Evolutionary conservation across 2,113 vertebrate species (phyloP), one percentile per base, ranked within the genome.

Genomic region (Chloropsis cyanopogon): DNA sequence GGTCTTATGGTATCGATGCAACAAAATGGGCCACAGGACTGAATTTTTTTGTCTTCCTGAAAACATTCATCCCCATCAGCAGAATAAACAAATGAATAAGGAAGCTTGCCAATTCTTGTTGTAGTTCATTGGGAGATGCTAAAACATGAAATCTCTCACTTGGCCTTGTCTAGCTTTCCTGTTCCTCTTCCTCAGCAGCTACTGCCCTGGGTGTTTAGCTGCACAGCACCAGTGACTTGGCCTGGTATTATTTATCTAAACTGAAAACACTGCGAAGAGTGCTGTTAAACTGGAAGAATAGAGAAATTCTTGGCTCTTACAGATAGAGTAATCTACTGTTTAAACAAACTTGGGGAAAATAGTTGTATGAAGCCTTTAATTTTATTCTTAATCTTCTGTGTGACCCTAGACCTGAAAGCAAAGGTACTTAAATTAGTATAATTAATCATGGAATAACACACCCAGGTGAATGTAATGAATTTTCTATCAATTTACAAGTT

Each of bases 401-500:
- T 92, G 14, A 28, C 57, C 24, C 3, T 91, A 59, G 56, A 80
- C 79, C 35, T 68, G 44, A 80, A 91, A 78, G 69, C 65, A 88
- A 84, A 84, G 65, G 63, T 91, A 82, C 35, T 57, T 81, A 94
- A 94, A 76, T 68, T 64, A 82, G n/a, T 41, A 21, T 91, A 87
- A 72, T 91, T 91, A 92, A 70, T 89, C 33, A n/a, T 42, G 61
- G 26, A 81, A 82, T 46, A 86, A 44, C 9, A 64, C 91, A 39
- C 16, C 11, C 9, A 22, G 28, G 33, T 44, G 11, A 8, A 56
- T 54, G 35, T 71, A 88, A 72, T 76, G 69, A 75, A 69, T 87
- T 95, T 92, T 91, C 70, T 37, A 26, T 87, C n/a, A 46, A 11
- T 69, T 82, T 93, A 13, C 57, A 76, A 91, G 78, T 79, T 92